Conservation (phyloP, 2,797 vertebrate genomes). For the Sandelia bainsii region DNA sequence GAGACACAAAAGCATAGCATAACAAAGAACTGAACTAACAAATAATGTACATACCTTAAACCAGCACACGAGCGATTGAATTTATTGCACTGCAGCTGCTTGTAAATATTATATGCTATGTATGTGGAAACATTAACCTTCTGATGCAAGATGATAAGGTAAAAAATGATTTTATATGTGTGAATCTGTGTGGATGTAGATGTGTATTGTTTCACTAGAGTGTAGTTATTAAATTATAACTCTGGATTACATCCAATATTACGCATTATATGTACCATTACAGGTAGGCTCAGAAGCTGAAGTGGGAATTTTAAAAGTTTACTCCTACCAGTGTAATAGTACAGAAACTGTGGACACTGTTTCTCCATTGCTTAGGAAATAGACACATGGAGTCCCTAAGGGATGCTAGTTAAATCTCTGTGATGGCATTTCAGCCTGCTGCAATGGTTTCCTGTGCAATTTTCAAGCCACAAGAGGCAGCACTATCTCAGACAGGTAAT, state of each 20-base stretch:
- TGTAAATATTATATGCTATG: too few relatives aligned
- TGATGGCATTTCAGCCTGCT: constrained; percentile 63
- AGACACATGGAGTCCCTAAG: constrained; percentile 47
- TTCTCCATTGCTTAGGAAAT: constrained; percentile 51
- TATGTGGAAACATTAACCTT: too few relatives aligned
- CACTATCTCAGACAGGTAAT: constrained; percentile 60
- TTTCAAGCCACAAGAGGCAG: constrained; percentile 56
- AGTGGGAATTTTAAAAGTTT: constrained; percentile 35
- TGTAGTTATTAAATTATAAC: too few relatives aligned
- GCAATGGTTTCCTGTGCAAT: constrained; percentile 59
- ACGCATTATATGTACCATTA: neutral
- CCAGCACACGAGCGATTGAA: too few relatives aligned
- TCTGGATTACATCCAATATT: neutral
- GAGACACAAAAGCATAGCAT: too few relatives aligned
- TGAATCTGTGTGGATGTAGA: too few relatives aligned
- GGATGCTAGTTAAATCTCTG: constrained; percentile 58
- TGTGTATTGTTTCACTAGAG: too few relatives aligned
- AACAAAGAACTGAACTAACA: too few relatives aligned
- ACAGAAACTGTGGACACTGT: constrained; percentile 37
- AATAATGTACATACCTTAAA: too few relatives aligned
- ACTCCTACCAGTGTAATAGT: constrained; percentile 25
- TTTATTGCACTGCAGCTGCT: too few relatives aligned
- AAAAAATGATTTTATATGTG: too few relatives aligned
- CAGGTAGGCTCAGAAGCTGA: constrained; percentile 6
- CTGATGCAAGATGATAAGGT: too few relatives aligned